Percentiles rank a stretch among this genome's conserved stretches.
phyloP scores from a whole-genome alignment of 1,140 invertebrate genomes.

The Trigoniulus corallinus region DNA sequence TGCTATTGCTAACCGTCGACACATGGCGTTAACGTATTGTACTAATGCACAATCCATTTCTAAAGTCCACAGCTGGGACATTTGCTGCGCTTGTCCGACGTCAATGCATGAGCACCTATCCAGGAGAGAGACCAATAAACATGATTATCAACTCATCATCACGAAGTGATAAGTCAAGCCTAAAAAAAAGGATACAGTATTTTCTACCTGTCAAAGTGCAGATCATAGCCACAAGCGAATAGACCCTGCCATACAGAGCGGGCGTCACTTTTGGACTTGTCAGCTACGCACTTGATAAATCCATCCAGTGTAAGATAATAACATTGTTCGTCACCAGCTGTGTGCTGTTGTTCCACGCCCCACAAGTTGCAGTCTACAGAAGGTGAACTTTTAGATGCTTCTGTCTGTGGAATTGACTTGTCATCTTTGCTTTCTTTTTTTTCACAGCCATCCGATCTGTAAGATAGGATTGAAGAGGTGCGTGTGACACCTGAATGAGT shows the following conservation, averaged over 20 bases:
- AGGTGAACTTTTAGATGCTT: background rate
- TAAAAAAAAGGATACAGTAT: no score
- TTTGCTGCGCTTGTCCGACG: conserved; percentile 19
- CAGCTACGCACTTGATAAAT: conserved; percentile 23
- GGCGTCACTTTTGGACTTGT: conserved; percentile 20
- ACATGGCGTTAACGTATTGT: conserved; percentile 20
- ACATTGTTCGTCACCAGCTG: background rate
- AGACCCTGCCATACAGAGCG: conserved; percentile 22
- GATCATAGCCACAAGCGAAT: conserved; percentile 24
- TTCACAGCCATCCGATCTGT: no score
- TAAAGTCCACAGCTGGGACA: conserved; percentile 22
- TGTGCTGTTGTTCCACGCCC: no score
- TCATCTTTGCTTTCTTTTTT: background rate
- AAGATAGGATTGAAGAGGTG: no score
- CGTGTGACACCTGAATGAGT: no score
- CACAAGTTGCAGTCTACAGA: no score
- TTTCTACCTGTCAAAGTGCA: conserved; percentile 23
- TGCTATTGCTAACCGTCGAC: conserved; percentile 20
- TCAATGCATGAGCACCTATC: conserved; percentile 24
- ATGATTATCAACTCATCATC: background rate
- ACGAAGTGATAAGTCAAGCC: background rate
- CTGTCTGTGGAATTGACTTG: background rate
- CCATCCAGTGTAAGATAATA: conserved; percentile 21
- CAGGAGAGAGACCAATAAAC: conserved; percentile 2
- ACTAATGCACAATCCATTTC: conserved; percentile 25